A percentile compares a stretch with the other conserved stretches of the same genome.
Evolutionary conservation across 2,888 invertebrate species (phyloP).

Genomic region (Eupithecia tripunctaria): DNA sequence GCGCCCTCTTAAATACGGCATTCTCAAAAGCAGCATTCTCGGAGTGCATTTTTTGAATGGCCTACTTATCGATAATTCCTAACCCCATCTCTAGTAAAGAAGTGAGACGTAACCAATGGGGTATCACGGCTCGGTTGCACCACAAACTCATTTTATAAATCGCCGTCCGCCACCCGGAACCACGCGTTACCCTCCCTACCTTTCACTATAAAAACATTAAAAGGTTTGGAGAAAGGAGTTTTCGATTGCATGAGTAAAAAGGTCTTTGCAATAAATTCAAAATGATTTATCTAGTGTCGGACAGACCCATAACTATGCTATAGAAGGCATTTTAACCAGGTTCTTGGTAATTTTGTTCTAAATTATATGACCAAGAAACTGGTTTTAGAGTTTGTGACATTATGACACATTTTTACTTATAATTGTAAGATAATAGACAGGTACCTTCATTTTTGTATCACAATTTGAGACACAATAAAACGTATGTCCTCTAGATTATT

Average conservation of each 20-base stretch:
- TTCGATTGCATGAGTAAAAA: constrained; percentile 29
- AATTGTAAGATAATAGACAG: too few species aligned
- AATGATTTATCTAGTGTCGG: constrained; percentile 3
- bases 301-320: background rate
- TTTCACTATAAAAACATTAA: constrained; percentile 53
- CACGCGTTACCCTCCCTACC: constrained; percentile 75
- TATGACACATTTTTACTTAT: too few species aligned
- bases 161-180: constrained; percentile 79
- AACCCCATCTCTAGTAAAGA: constrained; percentile 67
- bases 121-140: constrained; percentile 82
- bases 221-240: constrained; percentile 37
- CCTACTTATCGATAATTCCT: constrained; percentile 16
- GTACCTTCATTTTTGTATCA: too few species aligned
- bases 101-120: constrained; percentile 84
- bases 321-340: background rate
- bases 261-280: constrained; percentile 15
- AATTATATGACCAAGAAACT: too few species aligned
- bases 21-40: too few species aligned
- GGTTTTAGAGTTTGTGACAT: background rate
- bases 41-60: too few species aligned
- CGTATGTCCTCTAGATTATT: too few species aligned
- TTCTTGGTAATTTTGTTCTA: background rate
- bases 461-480: too few species aligned
- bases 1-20: too few species aligned
- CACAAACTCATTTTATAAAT: constrained; percentile 85